These are phyloP conservation scores for Abrostola tripartita DNA, from an alignment of 2,888 invertebrate genomes.

Conservation along the genomic window DNA sequence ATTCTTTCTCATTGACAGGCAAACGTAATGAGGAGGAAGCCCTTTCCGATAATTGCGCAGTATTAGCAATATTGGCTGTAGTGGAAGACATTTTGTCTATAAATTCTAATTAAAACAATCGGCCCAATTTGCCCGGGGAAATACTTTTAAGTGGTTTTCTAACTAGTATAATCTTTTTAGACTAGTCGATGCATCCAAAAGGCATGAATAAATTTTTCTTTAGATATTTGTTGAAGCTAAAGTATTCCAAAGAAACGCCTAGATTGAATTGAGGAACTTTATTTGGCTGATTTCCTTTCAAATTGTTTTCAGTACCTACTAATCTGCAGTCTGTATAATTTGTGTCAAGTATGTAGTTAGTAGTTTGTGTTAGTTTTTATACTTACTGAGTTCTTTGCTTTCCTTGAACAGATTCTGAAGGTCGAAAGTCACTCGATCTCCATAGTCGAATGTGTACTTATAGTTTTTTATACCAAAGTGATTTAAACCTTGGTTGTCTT, in stretches of 20 bases:
- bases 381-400: slow-evolving; percentile 82
- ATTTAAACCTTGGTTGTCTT: slow-evolving; percentile 71
- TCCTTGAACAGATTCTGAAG: slow-evolving; percentile 80
- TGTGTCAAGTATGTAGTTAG: background rate
- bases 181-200: too few relatives aligned
- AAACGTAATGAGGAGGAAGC: slow-evolving; percentile 13
- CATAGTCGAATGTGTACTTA: slow-evolving; percentile 80
- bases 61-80: slow-evolving; percentile 1
- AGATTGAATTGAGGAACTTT: too few relatives aligned
- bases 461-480: slow-evolving; percentile 78
- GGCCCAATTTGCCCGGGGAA: too few relatives aligned
- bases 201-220: too few relatives aligned
- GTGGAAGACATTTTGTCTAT: background rate
- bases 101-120: background rate
- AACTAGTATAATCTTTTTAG: too few relatives aligned
- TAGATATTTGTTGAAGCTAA: too few relatives aligned
- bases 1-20: slow-evolving; percentile 13
- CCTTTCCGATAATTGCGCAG: slow-evolving; percentile 9
- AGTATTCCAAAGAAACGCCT: too few relatives aligned
- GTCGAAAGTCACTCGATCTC: slow-evolving; percentile 78
- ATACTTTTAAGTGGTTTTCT: too few relatives aligned
- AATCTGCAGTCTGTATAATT: background rate
- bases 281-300: background rate
- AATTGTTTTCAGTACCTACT: background rate
- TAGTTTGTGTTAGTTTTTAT: slow-evolving; percentile 6